phyloP scores from a whole-genome alignment of 2,888 invertebrate species.

The Apamea sordens region DNA sequence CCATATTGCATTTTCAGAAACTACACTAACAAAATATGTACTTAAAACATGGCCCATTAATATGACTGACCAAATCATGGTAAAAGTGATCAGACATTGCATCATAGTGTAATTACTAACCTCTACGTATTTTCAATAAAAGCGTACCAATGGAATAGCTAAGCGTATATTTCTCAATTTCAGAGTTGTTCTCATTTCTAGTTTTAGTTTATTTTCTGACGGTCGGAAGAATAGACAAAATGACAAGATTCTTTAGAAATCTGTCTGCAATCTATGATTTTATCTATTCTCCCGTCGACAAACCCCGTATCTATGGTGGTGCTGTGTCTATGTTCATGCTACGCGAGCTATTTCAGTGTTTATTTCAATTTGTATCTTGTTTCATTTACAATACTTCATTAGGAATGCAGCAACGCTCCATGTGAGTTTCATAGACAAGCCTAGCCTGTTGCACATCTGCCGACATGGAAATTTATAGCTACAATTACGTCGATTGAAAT shows the following conservation, averaged over 20 bases:
- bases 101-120: neutral
- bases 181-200: neutral
- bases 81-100: too few relatives aligned
- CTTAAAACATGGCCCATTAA: neutral
- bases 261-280: too few relatives aligned
- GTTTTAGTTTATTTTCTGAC: neutral
- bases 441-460: slow-evolving; percentile 53
- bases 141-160: neutral
- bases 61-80: neutral
- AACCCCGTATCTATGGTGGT: too few relatives aligned
- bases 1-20: neutral
- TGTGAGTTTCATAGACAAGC: slow-evolving; percentile 1
- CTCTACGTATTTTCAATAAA: neutral
- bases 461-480: slow-evolving; percentile 43
- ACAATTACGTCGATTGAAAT: slow-evolving; percentile 51
- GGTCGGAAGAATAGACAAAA: too few relatives aligned
- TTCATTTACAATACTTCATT: slow-evolving; percentile 6
- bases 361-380: neutral
- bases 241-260: too few relatives aligned
- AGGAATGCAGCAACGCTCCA: neutral
- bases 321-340: neutral
- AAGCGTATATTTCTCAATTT: neutral
- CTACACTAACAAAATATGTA: neutral
- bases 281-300: too few relatives aligned
- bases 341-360: neutral